Evolutionary conservation across 2,888 invertebrate genomes (phyloP), one percentile per base, ranked within the genome.

Genomic region (Andrena chrysosceles): DNA sequence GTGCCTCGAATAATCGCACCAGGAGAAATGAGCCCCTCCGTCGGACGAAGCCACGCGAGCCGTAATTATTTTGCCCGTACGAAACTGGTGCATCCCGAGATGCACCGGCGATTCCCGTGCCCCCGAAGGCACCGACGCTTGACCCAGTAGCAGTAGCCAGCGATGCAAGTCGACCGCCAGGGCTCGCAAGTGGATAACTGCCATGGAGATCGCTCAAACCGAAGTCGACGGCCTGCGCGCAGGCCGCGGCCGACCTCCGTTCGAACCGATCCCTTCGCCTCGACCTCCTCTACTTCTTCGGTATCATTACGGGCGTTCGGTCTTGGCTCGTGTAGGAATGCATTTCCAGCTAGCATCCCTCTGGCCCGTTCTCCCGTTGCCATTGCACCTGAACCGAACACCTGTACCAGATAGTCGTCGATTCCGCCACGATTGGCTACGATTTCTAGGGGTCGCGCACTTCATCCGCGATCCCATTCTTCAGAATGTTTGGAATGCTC

Each of bases 141-240:
- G 92, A 92, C 92, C 92, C 91, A 92, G 89, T 92, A 90, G 90
- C 89, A 83, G 89, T 88, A 85, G 88, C 86, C 85, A 83, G 69
- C 29, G 68, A 64, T 59, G 79, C 87, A 42, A 42, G 64, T 23
- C 59, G 81, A 68, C 60, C 48, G 80, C 64, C 63, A 83, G 85
- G 85, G 88, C 88, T 89, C 86, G 91, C 91, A 91, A 92, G 91
- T 91, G 91, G 91, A 91, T 92, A 92, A 91, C 90, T 90, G 90
- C 89, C 90, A 86, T 80, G 88, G 85, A 86, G 89, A 91, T 91
- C 89, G 89, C 84, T 91, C 87, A 85, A 87, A 87, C 86, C 85
- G 48, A 66, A 85, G 77, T 78, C 87, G 75, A 86, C 71, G 84
- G 78, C 54, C 87, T 69, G 29, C 49, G 29, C 49, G 29, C 20